A percentile compares a stretch with the other conserved stretches of the same genome.
Evolutionary conservation across 2,113 vertebrate genomes (phyloP).

Genomic region (Cercocebus atys): DNA sequence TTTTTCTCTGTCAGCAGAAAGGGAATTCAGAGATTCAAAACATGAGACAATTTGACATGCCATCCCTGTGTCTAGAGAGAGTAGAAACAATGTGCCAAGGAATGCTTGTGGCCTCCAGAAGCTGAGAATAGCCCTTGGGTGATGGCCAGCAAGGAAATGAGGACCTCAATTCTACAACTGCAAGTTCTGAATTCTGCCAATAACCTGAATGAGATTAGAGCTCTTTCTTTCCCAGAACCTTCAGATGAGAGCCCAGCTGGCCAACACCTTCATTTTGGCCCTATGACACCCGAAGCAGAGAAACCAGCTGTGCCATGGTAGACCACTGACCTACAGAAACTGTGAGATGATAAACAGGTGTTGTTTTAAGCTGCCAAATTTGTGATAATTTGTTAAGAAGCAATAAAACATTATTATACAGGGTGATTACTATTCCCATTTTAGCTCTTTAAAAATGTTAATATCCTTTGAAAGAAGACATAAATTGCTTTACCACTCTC

Average conservation of each 20-base stretch:
- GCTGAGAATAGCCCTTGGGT: neutral
- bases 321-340: neutral
- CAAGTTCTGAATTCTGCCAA: conserved; percentile 10
- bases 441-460: neutral
- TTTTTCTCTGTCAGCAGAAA: neutral
- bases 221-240: neutral
- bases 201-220: neutral
- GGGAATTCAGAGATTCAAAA: conserved; percentile 10
- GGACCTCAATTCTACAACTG: neutral
- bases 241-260: conserved; percentile 41
- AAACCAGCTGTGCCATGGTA: conserved; percentile 25
- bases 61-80: neutral
- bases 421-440: neutral
- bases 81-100: neutral
- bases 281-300: neutral
- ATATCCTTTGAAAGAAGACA: conserved; percentile 14
- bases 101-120: neutral
- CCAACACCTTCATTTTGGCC: conserved; percentile 23
- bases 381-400: conserved; percentile 21
- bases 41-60: neutral
- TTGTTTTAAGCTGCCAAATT: neutral
- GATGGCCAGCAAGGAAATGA: neutral
- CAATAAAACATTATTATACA: neutral
- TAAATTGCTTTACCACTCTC: neutral
- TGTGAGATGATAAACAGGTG: neutral